Conservation (phyloP, 2,888 invertebrate genomes). For the Drosophila cognata region DNA sequence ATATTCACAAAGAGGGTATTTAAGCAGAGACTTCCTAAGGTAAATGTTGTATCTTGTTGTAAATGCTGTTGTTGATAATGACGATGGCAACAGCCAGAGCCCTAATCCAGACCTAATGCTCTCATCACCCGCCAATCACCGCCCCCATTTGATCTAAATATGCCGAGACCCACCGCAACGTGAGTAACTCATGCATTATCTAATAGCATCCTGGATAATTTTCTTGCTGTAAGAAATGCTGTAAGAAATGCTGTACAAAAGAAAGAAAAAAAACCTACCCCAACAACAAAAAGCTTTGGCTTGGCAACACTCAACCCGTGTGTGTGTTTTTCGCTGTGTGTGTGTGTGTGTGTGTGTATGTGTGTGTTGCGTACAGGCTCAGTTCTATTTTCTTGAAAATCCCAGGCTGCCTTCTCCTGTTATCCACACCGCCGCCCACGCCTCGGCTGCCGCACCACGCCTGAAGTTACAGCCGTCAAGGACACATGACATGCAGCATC, state of each 20-base stretch:
- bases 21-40: background rate
- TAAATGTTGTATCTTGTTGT: background rate
- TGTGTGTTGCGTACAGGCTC: constrained; percentile 37
- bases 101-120: constrained; percentile 1
- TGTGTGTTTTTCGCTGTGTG: constrained; percentile 8
- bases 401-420: constrained; percentile 57
- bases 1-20: background rate
- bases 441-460: background rate
- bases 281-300: constrained; percentile 68
- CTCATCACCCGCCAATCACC: background rate
- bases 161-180: constrained; percentile 11
- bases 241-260: constrained; percentile 40
- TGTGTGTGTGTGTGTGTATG: constrained; percentile 29
- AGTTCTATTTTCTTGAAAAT: constrained; percentile 67
- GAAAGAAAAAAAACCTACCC: constrained; percentile 68
- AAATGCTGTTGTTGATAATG: background rate
- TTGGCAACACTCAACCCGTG: constrained; percentile 49
- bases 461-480: constrained; percentile 66
- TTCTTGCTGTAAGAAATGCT: constrained; percentile 34
- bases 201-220: constrained; percentile 70
- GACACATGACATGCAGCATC: constrained; percentile 57
- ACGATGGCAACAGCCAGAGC: constrained; percentile 25
- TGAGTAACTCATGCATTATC: constrained; percentile 62
- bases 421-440: background rate
- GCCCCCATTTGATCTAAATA: constrained; percentile 6